Evolutionary conservation across 2,797 vertebrate genomes (phyloP), one percentile per base, ranked within the genome.

Genomic region (Alcedo atthis): DNA sequence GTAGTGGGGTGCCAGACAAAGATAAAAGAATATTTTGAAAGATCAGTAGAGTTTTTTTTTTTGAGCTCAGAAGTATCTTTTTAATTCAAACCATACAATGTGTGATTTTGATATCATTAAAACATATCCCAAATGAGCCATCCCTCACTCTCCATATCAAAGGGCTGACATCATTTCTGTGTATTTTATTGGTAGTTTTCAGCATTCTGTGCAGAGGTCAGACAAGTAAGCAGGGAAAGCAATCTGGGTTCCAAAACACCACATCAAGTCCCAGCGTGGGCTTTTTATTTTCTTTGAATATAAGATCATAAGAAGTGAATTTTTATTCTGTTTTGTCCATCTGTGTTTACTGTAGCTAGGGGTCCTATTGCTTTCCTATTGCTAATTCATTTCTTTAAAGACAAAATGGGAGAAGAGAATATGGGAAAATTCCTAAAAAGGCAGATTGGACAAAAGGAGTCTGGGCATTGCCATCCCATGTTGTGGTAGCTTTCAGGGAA

Each of bases 21-120:
- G 95, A 37, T 73, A 96, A 93, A 76, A 68, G 74, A 71, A 58
- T 80, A 61, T 88, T 96, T 91, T 75, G 67, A 92, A 92, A 91
- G 67, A 68, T 83, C 74, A 68, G 4, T 86, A 61, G 54, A 67
- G 49, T 28, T 74, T 89, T 96, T 33, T 33, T 33, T 37, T 37
- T 93, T 89, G 93, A 95, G 73, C 92, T 96, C 96, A 97, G 96
- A 96, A 96, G 30, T 81, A 87, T 96, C 89, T 79, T 64, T 96
- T 97, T 97, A 96, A 97, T 96, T 96, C 88, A 95, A 96, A 95
- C 87, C 90, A 92, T 85, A 97, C n/a, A 81, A 94, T 88, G 89
- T 94, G 74, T 64, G 48, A 82, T 92, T 91, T 71, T 98, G 96
- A 97, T 94, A 93, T 96, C 97, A 97, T 94, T 97, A 94, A 96